Conservation (phyloP, 1,140 invertebrate genomes). For the Solenopsis invicta region DNA sequence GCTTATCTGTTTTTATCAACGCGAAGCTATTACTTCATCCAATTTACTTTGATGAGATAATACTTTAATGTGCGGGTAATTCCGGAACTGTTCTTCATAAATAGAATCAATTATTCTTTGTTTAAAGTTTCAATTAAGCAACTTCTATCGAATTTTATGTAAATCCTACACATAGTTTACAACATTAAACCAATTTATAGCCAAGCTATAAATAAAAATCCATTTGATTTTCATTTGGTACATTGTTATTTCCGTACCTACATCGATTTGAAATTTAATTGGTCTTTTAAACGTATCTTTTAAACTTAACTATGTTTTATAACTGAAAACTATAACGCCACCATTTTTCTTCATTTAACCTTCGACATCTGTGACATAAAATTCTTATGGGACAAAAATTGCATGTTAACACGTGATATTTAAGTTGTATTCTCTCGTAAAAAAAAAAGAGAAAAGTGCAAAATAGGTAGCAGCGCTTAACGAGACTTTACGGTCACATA, state of each 20-base stretch:
- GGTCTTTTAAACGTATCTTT: not conserved
- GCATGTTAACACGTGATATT: not conserved
- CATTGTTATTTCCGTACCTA: not conserved
- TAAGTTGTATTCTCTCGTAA: not conserved
- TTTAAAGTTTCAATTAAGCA: not conserved
- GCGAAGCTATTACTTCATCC: not conserved
- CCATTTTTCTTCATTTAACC: not conserved
- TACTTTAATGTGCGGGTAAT: not conserved
- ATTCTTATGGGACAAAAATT: not conserved
- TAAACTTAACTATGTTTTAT: not conserved
- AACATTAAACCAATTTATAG: not conserved
- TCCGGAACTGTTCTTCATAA: not conserved
- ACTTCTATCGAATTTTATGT: not conserved
- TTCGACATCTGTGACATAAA: not conserved
- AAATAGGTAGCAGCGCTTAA: slow-evolving; percentile 3
- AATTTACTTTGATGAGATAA: not conserved
- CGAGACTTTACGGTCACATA: slow-evolving; percentile 42
- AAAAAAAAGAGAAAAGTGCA: not conserved
- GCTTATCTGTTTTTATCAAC: not conserved
- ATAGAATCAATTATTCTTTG: slow-evolving; percentile 5
- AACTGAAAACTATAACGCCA: not conserved
- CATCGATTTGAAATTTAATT: slow-evolving; percentile 11
- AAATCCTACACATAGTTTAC: not conserved
- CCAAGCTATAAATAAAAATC: not conserved
- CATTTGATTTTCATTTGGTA: not conserved